Evolutionary conservation across 1,140 invertebrate genomes (phyloP).

Genomic region (Brachionus sp.): DNA sequence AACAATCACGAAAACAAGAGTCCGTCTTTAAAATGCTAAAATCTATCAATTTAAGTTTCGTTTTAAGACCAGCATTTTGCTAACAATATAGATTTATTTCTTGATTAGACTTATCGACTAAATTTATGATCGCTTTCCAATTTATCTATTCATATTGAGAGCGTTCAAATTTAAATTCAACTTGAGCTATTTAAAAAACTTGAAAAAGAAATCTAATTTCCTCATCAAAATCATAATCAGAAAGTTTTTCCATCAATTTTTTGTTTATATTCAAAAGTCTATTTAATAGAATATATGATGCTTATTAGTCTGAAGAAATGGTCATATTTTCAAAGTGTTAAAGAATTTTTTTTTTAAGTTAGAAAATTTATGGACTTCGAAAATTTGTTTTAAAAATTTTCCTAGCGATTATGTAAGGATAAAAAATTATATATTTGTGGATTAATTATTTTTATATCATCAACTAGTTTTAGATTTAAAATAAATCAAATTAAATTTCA

Average conservation of each 20-base stretch:
- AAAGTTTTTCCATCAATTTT: background rate
- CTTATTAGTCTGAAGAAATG: no score
- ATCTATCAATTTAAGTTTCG: background rate
- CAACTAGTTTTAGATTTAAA: background rate
- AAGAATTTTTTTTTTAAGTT: background rate
- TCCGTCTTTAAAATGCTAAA: background rate
- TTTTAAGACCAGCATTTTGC: background rate
- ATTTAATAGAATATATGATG: no score
- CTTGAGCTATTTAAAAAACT: background rate
- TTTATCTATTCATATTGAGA: background rate
- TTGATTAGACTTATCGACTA: background rate
- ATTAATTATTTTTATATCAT: background rate
- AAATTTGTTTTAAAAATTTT: background rate
- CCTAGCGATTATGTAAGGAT: background rate
- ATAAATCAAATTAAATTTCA: background rate
- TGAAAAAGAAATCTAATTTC: constrained; percentile 10
- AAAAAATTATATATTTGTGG: background rate
- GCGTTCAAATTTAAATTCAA: background rate
- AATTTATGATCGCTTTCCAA: background rate
- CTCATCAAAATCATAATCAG: constrained; percentile 7
- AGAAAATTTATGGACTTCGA: background rate
- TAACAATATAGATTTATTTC: constrained; percentile 6
- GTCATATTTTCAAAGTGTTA: background rate
- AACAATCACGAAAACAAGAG: background rate
- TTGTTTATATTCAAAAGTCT: no score